phyloP scores from a whole-genome alignment of 2,888 invertebrate species.

The Choreutis nemorana region DNA sequence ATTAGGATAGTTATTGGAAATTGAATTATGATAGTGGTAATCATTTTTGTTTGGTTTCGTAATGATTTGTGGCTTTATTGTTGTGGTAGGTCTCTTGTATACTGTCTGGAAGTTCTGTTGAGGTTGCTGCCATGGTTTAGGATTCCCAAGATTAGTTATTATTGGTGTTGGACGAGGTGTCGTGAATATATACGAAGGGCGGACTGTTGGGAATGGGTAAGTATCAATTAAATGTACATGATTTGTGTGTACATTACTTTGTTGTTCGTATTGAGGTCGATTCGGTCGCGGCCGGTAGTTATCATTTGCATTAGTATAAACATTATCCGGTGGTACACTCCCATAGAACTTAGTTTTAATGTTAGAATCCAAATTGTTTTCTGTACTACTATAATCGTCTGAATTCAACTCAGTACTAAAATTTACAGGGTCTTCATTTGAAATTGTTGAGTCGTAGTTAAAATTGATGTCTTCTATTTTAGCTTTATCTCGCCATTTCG shows the following conservation, averaged over 20 bases:
- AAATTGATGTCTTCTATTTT: conserved; percentile 50
- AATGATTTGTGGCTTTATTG: conserved; percentile 29
- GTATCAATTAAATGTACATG: conserved; percentile 35
- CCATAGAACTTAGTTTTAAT: no score
- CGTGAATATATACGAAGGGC: conserved; percentile 35
- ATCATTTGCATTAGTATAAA: conserved; percentile 6
- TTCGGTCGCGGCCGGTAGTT: conserved; percentile 28
- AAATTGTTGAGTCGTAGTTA: conserved; percentile 32
- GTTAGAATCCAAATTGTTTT: conserved; percentile 19
- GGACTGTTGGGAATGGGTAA: conserved; percentile 21
- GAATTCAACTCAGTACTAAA: conserved; percentile 9
- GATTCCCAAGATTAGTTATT: conserved; percentile 53
- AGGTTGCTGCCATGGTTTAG: conserved; percentile 30
- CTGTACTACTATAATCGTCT: conserved; percentile 17
- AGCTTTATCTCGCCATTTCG: conserved; percentile 61
- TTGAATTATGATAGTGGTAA: conserved; percentile 34
- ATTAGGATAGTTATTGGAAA: conserved; percentile 25
- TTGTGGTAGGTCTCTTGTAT: conserved; percentile 28
- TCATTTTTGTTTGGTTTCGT: conserved; percentile 30
- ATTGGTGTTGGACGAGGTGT: conserved; percentile 42
- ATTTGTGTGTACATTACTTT: conserved; percentile 31
- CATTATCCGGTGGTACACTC: background rate
- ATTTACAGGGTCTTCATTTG: conserved; percentile 14
- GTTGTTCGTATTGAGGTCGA: conserved; percentile 28
- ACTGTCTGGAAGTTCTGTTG: conserved; percentile 10